Evolutionary conservation across 1,140 invertebrate species (phyloP), one percentile per base, ranked within the genome.

Genomic region (Parasteatoda tepidariorum): DNA sequence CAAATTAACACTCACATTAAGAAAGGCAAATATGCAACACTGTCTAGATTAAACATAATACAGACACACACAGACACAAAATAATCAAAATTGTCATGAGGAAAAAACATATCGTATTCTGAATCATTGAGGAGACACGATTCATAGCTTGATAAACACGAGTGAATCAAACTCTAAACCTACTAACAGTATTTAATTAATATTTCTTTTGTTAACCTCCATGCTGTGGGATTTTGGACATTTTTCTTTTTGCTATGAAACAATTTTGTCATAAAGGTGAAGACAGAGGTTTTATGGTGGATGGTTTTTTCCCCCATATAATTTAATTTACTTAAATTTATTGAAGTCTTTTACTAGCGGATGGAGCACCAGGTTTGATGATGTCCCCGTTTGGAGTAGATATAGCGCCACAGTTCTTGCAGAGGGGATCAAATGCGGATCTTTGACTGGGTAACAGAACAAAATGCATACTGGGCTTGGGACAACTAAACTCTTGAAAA

Each of bases 341-440:
- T 78, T 67, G 62, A 67, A 78, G 62, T 78, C 75, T 78, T 78
- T 78, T 61, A 64, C 75, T 78, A 67, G 75, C 24, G 48, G 75
- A 67, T 31, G 75, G 75, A 67, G 75, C 33, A 33, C 62, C 75
- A 78, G 75, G 62, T 48, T 82, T 71, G 34, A 82, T 64, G 33
- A 73, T 55, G 54, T 83, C 70, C 24, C 70, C 81, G 31, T 83
- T 74, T 15, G 81, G 59, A 38, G 81, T 55, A 18, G 62, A 83
- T 24, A 64, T 76, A 59, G 84, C 85, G n/a, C 73, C 73, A 75
- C 87, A 88, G 68, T 85, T 89, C 83, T 93, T 92, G 88, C 93
- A 92, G 83, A 95, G 90, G 85, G 94, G 93, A 89, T 94, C 92
- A 90, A 96, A 96, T 84, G 94, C 94, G 57, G 94, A 95, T 84